These are phyloP conservation scores for Xerus rutilus DNA, from an alignment of 2,797 vertebrate species.

Conservation along the genomic window DNA sequence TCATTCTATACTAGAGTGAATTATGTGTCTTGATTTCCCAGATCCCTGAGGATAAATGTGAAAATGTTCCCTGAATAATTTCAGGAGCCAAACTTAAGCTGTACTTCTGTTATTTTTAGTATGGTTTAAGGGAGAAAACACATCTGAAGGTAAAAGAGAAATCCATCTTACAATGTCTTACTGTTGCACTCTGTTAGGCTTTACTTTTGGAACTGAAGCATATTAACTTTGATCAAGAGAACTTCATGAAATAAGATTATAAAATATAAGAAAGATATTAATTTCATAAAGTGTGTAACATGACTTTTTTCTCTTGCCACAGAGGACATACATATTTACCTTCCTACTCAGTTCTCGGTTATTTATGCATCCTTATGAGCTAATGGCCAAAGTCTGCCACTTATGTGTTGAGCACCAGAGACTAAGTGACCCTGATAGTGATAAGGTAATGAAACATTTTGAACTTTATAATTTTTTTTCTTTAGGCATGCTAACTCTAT, in stretches of 20 bases:
- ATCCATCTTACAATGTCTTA: background rate
- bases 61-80: slow-evolving; percentile 66
- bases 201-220: background rate
- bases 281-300: background rate
- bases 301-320: slow-evolving; percentile 69
- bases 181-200: no score
- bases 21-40: background rate
- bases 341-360: slow-evolving; percentile 97
- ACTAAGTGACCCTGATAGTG: slow-evolving; percentile 90
- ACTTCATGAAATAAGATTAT: background rate
- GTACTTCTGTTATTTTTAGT: slow-evolving; percentile 42
- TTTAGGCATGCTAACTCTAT: background rate
- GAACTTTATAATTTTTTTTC: background rate
- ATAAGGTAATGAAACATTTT: slow-evolving; percentile 90
- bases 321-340: slow-evolving; percentile 97
- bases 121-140: background rate
- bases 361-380: slow-evolving; percentile 94
- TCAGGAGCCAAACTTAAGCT: slow-evolving; percentile 7
- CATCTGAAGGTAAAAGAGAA: background rate
- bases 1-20: background rate
- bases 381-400: slow-evolving; percentile 95
- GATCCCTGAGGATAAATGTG: background rate
- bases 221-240: background rate
- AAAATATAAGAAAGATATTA: background rate
- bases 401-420: slow-evolving; percentile 94